These are phyloP conservation scores for Cyanocitta stelleri DNA, from an alignment of 2,113 vertebrate species.

Conservation along the genomic window DNA sequence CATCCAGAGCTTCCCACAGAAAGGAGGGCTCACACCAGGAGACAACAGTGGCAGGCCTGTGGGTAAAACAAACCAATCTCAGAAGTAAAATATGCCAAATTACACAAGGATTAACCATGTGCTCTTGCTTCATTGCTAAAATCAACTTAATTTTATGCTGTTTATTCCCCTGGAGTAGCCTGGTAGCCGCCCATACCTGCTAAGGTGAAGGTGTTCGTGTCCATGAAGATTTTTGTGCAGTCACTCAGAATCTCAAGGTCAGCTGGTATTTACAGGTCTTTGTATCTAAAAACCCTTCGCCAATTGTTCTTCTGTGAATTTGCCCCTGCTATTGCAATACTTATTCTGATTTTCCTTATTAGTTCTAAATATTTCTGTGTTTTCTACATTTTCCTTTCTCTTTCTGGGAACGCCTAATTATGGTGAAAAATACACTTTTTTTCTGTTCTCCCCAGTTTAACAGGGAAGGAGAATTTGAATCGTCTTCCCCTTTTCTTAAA, in stretches of 20 bases:
- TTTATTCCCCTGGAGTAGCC: background rate
- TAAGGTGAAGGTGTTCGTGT: background rate
- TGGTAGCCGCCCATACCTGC: background rate
- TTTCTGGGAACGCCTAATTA: background rate
- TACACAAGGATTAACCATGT: background rate
- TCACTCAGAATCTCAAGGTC: background rate
- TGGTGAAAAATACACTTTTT: background rate
- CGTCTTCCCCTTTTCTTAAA: background rate
- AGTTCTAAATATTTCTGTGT: background rate
- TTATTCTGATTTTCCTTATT: background rate
- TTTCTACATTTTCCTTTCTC: background rate
- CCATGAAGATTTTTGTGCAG: background rate
- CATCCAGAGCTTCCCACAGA: constrained; percentile 13
- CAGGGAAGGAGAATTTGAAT: background rate
- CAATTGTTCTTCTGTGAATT: background rate
- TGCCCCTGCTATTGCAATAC: background rate
- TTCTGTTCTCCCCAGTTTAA: background rate
- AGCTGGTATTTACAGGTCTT: background rate
- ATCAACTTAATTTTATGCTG: background rate
- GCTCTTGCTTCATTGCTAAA: background rate
- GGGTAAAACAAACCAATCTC: background rate
- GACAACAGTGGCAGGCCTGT: background rate
- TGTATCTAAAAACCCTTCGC: background rate
- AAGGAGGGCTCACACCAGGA: background rate
- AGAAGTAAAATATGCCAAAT: background rate